Percentiles rank a stretch among this genome's conserved stretches.
phyloP scores from a whole-genome alignment of 1,140 invertebrate genomes.

The Trissolcus basalis region DNA sequence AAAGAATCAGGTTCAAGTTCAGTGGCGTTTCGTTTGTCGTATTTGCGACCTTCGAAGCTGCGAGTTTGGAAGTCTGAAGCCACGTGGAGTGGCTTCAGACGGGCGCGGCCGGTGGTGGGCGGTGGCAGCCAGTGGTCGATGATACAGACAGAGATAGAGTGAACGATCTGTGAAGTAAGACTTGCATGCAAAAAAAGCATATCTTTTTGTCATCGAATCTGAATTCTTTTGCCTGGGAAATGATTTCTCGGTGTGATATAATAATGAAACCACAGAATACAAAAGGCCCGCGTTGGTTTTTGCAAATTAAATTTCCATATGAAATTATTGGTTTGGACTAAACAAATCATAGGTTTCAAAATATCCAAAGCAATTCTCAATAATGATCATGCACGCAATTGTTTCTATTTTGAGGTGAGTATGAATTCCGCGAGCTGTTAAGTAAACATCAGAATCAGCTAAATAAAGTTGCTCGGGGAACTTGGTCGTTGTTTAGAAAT shows the following conservation, averaged over 20 bases:
- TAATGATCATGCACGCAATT: slow-evolving; percentile 26
- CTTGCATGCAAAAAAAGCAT: neutral
- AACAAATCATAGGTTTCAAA: slow-evolving; percentile 20
- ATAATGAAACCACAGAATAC: too few species aligned
- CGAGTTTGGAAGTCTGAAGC: slow-evolving; percentile 37
- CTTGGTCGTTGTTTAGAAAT: too few species aligned
- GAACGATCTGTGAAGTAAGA: slow-evolving; percentile 31
- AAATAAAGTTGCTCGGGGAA: too few species aligned
- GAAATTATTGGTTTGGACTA: neutral
- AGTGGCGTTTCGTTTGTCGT: slow-evolving; percentile 6
- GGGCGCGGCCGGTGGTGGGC: slow-evolving; percentile 57
- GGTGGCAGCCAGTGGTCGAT: slow-evolving; percentile 57
- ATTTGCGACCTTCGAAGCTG: slow-evolving; percentile 30
- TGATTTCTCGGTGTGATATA: too few species aligned
- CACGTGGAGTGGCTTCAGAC: slow-evolving; percentile 52
- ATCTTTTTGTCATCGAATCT: too few species aligned
- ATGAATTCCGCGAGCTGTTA: slow-evolving; percentile 31
- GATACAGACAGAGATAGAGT: slow-evolving; percentile 47
- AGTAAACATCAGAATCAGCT: slow-evolving; percentile 19
- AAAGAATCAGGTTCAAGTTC: slow-evolving; percentile 32
- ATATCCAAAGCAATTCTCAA: slow-evolving; percentile 34
- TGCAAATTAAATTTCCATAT: neutral
- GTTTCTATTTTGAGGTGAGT: slow-evolving; percentile 38
- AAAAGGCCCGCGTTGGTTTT: too few species aligned
- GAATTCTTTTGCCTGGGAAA: too few species aligned